phyloP scores from a whole-genome alignment of 92 coral and sea anemone genomes.

The Isaurus tuberculatus region DNA sequence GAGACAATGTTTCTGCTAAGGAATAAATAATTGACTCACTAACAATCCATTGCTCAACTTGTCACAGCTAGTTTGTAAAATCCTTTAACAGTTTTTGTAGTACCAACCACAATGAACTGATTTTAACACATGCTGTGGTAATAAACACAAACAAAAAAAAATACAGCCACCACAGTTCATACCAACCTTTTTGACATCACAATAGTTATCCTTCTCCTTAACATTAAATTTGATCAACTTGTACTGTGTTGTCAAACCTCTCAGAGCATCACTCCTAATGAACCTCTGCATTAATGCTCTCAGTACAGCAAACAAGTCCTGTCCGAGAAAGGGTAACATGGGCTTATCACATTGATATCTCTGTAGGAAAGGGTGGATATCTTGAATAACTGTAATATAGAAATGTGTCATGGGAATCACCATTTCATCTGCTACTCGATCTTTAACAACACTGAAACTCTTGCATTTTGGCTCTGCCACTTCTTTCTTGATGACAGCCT shows the following conservation, averaged over 20 bases:
- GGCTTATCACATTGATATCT: conserved; percentile 33
- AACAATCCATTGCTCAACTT: conserved; percentile 7
- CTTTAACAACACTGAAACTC: conserved; percentile 30
- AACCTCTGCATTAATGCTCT: conserved; percentile 29
- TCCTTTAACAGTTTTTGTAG: conserved; percentile 9
- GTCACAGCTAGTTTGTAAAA: neutral
- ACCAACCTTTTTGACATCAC: conserved; percentile 32
- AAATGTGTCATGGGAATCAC: conserved; percentile 22
- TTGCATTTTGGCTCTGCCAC: conserved; percentile 36
- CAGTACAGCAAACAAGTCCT: conserved; percentile 31
- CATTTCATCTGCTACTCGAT: conserved; percentile 23
- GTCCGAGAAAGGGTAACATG: conserved; percentile 30
- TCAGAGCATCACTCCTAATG: conserved; percentile 13
- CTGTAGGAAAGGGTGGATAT: conserved; percentile 38
- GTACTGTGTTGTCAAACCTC: conserved; percentile 31
- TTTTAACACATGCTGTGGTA: neutral
- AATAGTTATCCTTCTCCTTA: conserved; percentile 23
- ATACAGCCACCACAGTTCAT: conserved; percentile 23
- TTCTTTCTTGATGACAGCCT: conserved; percentile 45
- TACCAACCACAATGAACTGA: neutral
- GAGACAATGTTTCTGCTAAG: conserved; percentile 11
- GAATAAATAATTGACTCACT: conserved; percentile 12
- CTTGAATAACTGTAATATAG: conserved; percentile 29
- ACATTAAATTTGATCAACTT: conserved; percentile 25
- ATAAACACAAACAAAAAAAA: neutral